Evolutionary conservation across 2,888 invertebrate genomes (phyloP).

Genomic region (Aleiodes leptofemur): DNA sequence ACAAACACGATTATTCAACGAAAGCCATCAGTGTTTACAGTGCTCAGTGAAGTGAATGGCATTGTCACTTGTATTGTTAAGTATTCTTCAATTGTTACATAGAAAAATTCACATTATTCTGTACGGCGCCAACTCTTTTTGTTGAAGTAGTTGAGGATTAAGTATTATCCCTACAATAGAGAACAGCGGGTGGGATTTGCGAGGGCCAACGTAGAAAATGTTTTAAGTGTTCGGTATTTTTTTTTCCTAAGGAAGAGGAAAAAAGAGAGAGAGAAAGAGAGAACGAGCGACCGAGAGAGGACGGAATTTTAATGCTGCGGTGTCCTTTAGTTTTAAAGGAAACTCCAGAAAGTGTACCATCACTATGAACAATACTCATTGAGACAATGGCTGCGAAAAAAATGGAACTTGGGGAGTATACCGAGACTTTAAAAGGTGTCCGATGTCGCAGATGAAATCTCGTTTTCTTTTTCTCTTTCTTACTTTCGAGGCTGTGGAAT

Average conservation of each 20-base stretch:
- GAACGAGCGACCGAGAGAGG: conserved; percentile 33
- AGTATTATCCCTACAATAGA: conserved; percentile 57
- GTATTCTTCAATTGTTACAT: conserved; percentile 59
- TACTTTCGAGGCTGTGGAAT: neutral
- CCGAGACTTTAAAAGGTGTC: conserved; percentile 51
- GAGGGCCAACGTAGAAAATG: conserved; percentile 1
- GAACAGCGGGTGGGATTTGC: conserved; percentile 49
- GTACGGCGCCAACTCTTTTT: conserved; percentile 72
- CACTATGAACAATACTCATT: conserved; percentile 46
- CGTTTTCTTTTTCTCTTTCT: conserved; percentile 21
- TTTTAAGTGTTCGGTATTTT: conserved; percentile 5
- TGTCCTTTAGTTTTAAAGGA: conserved; percentile 45
- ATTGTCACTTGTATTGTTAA: conserved; percentile 54
- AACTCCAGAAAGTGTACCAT: conserved; percentile 4
- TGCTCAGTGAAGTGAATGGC: conserved; percentile 58
- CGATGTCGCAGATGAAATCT: conserved; percentile 42
- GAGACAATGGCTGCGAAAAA: conserved; percentile 48
- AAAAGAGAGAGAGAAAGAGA: conserved; percentile 15
- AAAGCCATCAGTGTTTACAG: conserved; percentile 65
- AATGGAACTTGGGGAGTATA: conserved; percentile 41
- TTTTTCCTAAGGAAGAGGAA: neutral
- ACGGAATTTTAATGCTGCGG: conserved; percentile 29
- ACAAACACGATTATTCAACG: conserved; percentile 28
- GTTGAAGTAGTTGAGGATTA: conserved; percentile 65
- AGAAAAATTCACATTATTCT: conserved; percentile 63